These are phyloP conservation scores for Allacma fusca DNA, from an alignment of 2,888 invertebrate genomes.

Conservation along the genomic window DNA sequence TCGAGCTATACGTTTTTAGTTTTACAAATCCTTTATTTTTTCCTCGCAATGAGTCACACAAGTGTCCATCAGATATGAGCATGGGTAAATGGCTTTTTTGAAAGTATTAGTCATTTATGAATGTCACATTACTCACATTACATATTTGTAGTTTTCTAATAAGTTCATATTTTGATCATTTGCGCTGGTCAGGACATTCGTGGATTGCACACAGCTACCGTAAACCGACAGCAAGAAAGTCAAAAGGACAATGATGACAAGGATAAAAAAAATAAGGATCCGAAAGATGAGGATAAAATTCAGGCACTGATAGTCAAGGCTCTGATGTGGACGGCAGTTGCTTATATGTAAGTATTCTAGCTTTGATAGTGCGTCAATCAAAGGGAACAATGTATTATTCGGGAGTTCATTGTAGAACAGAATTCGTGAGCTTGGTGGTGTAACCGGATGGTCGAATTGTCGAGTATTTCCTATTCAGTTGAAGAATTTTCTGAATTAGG, in stretches of 20 bases:
- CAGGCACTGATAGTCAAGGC: constrained; percentile 78
- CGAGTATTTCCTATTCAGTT: too few species aligned
- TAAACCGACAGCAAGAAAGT: constrained; percentile 23
- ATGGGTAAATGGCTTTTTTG: too few species aligned
- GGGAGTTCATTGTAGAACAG: background rate
- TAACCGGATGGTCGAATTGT: too few species aligned
- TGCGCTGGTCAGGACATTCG: background rate
- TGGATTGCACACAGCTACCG: constrained; percentile 26
- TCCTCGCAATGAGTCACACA: too few species aligned
- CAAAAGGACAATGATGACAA: constrained; percentile 30
- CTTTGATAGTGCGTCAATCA: background rate
- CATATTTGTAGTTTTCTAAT: too few species aligned
- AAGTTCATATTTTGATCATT: constrained; percentile 7
- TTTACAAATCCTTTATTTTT: too few species aligned
- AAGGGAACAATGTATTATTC: background rate
- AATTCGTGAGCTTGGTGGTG: too few species aligned
- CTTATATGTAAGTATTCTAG: constrained; percentile 71
- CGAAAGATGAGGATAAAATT: constrained; percentile 74
- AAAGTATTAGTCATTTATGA: too few species aligned
- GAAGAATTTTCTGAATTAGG: too few species aligned
- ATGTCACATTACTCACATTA: too few species aligned
- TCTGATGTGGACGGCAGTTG: constrained; percentile 80
- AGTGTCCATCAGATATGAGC: too few species aligned
- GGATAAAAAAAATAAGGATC: constrained; percentile 62
- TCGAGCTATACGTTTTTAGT: too few species aligned